phyloP scores from a whole-genome alignment of 2,797 vertebrate species.

The Meda fulgida region DNA sequence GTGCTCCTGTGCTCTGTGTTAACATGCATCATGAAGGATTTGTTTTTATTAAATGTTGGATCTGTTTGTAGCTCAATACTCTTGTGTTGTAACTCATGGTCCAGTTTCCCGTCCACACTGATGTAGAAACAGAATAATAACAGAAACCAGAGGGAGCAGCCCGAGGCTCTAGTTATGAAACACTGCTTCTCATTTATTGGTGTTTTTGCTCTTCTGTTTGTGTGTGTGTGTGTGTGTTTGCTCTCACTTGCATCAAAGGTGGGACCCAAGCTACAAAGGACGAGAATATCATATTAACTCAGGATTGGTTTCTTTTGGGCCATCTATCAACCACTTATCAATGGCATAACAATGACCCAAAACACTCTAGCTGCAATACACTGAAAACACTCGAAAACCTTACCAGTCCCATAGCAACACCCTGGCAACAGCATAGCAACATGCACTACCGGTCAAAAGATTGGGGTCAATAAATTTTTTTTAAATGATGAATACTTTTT shows the following conservation, averaged over 20 bases:
- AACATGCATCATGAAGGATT: background rate
- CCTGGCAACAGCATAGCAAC: background rate
- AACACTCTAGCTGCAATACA: too few species aligned
- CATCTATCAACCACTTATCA: too few species aligned
- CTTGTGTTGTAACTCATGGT: constrained; percentile 10
- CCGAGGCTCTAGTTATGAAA: constrained; percentile 1
- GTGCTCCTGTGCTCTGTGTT: background rate
- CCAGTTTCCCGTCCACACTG: constrained; percentile 2
- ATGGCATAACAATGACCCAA: background rate
- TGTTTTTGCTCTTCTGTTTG: background rate
- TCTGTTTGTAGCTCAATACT: background rate
- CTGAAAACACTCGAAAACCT: background rate
- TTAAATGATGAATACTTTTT: background rate
- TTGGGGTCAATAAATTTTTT: background rate
- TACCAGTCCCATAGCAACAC: background rate
- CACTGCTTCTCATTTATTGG: constrained; percentile 31
- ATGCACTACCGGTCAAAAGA: background rate
- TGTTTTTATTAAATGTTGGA: background rate
- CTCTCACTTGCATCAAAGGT: background rate
- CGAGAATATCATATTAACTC: background rate
- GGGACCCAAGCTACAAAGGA: background rate
- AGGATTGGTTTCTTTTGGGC: background rate
- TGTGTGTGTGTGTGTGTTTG: background rate
- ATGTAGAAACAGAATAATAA: constrained; percentile 27
- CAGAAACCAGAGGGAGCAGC: constrained; percentile 41